phyloP scores from a whole-genome alignment of 2,888 invertebrate species.

The Troglohyphantes excavatus region DNA sequence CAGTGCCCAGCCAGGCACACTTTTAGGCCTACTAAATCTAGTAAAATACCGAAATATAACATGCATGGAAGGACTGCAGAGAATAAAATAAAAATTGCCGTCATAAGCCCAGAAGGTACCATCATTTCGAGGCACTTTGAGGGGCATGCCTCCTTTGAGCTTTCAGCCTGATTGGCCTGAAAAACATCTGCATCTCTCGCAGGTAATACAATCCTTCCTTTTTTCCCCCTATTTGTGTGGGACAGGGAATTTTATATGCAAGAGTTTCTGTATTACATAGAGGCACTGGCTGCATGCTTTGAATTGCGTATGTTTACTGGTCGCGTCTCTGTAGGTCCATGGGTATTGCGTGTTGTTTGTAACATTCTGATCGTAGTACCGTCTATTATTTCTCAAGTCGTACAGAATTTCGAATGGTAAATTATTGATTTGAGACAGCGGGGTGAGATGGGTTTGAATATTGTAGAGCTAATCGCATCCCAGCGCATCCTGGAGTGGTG shows the following conservation, averaged over 20 bases:
- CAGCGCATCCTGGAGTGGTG: no score
- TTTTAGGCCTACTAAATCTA: neutral
- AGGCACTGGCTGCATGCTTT: no score
- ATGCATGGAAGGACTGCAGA: neutral
- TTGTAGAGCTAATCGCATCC: no score
- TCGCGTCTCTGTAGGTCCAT: no score
- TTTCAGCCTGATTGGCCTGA: constrained; percentile 56
- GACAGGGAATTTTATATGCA: neutral
- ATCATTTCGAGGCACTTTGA: neutral
- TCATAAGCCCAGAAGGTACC: neutral
- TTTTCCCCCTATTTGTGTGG: neutral
- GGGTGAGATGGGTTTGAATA: no score
- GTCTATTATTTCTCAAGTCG: no score
- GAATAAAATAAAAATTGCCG: constrained; percentile 1
- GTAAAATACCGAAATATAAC: neutral
- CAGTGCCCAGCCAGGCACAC: neutral
- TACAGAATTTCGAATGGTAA: no score
- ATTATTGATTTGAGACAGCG: no score
- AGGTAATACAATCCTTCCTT: constrained; percentile 23
- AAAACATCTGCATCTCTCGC: constrained; percentile 43
- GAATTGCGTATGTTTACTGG: no score
- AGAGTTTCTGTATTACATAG: no score
- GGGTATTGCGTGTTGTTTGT: no score
- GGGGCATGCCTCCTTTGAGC: constrained; percentile 5
- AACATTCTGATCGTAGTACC: no score